Percentiles rank a stretch among this genome's conserved stretches.
phyloP scores from a whole-genome alignment of 1,140 invertebrate species.

The Batillaria attramentaria region DNA sequence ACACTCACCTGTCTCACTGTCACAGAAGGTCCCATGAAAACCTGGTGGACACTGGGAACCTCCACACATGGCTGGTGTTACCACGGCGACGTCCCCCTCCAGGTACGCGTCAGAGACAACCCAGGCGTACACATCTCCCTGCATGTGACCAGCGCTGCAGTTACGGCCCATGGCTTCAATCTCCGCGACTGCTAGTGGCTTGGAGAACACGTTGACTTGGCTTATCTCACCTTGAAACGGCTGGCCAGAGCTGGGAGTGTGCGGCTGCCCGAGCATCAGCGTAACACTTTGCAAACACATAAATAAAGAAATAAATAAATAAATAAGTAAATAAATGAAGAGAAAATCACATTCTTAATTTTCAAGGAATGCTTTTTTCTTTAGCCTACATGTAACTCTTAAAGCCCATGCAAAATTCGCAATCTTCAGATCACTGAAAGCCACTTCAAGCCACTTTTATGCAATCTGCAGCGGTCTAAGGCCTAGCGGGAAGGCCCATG shows the following conservation, averaged over 20 bases:
- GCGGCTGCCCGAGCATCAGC: slow-evolving; percentile 39
- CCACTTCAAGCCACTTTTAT: too few relatives aligned
- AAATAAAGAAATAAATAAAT: too few relatives aligned
- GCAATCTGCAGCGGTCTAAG: too few relatives aligned
- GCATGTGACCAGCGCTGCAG: slow-evolving; percentile 31
- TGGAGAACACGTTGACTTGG: slow-evolving; percentile 50
- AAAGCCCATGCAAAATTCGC: background rate
- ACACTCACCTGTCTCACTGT: slow-evolving; percentile 41
- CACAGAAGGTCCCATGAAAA: slow-evolving; percentile 41
- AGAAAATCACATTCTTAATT: slow-evolving; percentile 20
- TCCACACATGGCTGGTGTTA: slow-evolving; percentile 51
- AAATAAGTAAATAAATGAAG: too few relatives aligned
- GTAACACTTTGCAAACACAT: too few relatives aligned
- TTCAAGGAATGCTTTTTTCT: background rate
- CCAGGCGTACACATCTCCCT: slow-evolving; percentile 47
- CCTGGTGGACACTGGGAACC: slow-evolving; percentile 41
- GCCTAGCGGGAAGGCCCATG: too few relatives aligned
- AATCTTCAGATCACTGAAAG: background rate
- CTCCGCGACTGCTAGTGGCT: slow-evolving; percentile 25
- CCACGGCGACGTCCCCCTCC: slow-evolving; percentile 38
- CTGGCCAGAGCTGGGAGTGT: background rate
- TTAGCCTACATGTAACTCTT: background rate
- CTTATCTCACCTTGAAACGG: slow-evolving; percentile 52
- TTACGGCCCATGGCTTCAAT: slow-evolving; percentile 40
- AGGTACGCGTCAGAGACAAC: slow-evolving; percentile 41